Conservation (phyloP, 2,797 vertebrate genomes). For the Yasuhikotakia modesta region DNA sequence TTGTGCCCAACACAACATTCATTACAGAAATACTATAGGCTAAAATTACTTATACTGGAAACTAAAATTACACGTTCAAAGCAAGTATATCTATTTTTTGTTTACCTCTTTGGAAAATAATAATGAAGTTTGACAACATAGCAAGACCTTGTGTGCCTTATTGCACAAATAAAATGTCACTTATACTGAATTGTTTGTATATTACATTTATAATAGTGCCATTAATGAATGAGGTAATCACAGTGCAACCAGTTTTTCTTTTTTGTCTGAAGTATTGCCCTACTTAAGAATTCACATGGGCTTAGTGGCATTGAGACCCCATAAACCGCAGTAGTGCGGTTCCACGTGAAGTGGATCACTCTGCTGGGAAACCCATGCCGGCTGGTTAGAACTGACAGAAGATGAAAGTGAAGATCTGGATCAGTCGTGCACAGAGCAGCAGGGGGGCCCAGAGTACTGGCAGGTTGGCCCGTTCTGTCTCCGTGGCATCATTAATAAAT, state of each 20-base stretch:
- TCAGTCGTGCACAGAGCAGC: slow-evolving; percentile 23
- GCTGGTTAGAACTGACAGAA: slow-evolving; percentile 34
- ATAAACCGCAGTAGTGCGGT: slow-evolving; percentile 28
- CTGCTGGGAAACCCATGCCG: slow-evolving; percentile 25
- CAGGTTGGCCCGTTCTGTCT: slow-evolving; percentile 40
- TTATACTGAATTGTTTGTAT: neutral
- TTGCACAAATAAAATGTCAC: neutral
- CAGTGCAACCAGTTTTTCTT: neutral
- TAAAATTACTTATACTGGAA: too few relatives aligned
- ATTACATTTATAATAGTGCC: neutral
- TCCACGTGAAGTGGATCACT: slow-evolving; percentile 22
- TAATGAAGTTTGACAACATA: neutral
- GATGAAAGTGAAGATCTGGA: slow-evolving; percentile 42
- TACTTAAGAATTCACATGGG: slow-evolving; percentile 39
- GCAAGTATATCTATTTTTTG: too few relatives aligned
- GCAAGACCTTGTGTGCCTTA: neutral
- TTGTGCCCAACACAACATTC: neutral
- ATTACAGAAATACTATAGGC: neutral
- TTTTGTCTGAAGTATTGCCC: slow-evolving; percentile 10
- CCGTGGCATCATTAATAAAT: slow-evolving; percentile 74
- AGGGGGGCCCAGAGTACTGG: slow-evolving; percentile 47
- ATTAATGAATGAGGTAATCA: slow-evolving; percentile 17
- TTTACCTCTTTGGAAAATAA: too few relatives aligned
- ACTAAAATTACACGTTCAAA: too few relatives aligned
- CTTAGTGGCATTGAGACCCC: slow-evolving; percentile 22